phyloP scores from a whole-genome alignment of 2,113 vertebrate genomes.

The Pimephales promelas region DNA sequence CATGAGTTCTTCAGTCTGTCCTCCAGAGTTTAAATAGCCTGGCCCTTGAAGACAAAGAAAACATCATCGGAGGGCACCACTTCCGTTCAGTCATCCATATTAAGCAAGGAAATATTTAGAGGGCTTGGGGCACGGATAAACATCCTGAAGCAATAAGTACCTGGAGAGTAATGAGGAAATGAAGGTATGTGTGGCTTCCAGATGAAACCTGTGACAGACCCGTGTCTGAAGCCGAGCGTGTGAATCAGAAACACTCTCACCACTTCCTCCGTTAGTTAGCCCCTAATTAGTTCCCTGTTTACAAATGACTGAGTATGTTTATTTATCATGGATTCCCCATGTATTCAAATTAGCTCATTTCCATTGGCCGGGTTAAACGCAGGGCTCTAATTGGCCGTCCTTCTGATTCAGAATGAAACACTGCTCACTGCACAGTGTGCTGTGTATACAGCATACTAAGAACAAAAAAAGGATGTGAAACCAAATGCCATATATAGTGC shows the following conservation, averaged over 20 bases:
- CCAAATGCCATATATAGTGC: background rate
- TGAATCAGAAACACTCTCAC: slow-evolving; percentile 3
- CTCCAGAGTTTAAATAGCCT: slow-evolving; percentile 2
- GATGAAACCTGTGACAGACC: background rate
- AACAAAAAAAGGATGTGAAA: background rate
- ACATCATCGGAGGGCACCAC: slow-evolving; percentile 7
- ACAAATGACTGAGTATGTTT: slow-evolving; percentile 9
- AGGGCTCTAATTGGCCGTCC: background rate
- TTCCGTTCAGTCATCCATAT: background rate
- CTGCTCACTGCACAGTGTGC: background rate
- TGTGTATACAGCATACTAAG: background rate
- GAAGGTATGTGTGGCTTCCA: slow-evolving; percentile 13
- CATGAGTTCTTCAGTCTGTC: background rate
- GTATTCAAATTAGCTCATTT: background rate
- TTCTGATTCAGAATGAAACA: background rate
- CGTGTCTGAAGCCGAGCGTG: background rate
- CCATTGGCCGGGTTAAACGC: background rate
- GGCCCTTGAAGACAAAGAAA: background rate
- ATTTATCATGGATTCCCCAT: background rate
- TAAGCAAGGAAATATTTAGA: background rate
- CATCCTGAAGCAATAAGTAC: slow-evolving; percentile 31
- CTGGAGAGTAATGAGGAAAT: slow-evolving; percentile 12
- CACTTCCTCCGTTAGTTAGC: background rate
- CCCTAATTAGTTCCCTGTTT: slow-evolving; percentile 6
- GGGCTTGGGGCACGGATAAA: background rate